Base-by-base conservation (phyloP, 2,113 vertebrate species). In the Microcebus lehilahytsara region DNA sequence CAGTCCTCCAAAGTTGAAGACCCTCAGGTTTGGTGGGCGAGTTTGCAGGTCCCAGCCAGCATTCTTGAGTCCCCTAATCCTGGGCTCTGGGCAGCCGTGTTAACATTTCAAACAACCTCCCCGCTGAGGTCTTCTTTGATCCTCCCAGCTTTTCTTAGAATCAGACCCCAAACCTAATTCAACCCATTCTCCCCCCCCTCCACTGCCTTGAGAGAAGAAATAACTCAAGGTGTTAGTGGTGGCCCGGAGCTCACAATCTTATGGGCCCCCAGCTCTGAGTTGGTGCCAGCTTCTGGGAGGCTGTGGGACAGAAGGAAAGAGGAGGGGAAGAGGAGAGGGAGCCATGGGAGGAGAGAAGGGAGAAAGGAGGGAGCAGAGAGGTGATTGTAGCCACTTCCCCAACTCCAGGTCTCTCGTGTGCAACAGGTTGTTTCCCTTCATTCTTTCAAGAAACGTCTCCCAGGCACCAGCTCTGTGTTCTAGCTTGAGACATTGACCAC, bases 41-140 rank as follows among this genome's bases (percentile, higher is more conserved):
- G 25, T 27, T 2, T 3, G n/a, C 37, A 60, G 60, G 22, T 60
- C 30, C 71, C 51, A 37, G 37, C 10, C 51, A 14, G 25, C 84
- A 42, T 80, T 85, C 88, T 56, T n/a, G 13, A 2, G 60, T 17
- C 64, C 85, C 77, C 58, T 85, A 23, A 53, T 22, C 58, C 12
- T 1, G 14, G 83, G 42, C 51, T 87, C 49, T 79, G 14, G 84
- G 67, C 94, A 79, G 42, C n/a, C 0, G 1, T 37, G 49, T 89
- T 88, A 90, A 64, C 53, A 37, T 96, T 93, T 94, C 91, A 94
- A 93, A 97, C 91, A 89, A 32, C 27, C 58, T 91, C 84, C 93
- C 85, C 30, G 72, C 93, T 6, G 56, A 96, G 89, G 56, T 64
- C 77, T 37, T 86, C 78, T 96, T 96, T 92, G 94, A 95, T 96